A percentile compares a stretch with the other conserved stretches of the same genome.
Conservation (phyloP, 2,797 vertebrate species). For the Gymnoscopelus microlampas region DNA sequence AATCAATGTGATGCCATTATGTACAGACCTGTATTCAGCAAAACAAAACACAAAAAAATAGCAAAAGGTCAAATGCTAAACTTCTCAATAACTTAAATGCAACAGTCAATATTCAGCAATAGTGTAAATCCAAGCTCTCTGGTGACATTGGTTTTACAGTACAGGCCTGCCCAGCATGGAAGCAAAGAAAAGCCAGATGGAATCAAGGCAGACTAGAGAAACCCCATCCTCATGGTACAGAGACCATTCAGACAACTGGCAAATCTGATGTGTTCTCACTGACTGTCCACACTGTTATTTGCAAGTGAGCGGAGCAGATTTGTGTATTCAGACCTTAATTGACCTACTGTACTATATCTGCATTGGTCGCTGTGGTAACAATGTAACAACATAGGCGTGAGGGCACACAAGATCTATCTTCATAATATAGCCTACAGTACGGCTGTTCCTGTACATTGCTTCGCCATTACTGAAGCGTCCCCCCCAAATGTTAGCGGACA, state of each 20-base stretch:
- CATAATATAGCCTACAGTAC: too few relatives aligned
- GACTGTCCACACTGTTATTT: background rate
- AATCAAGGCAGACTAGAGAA: constrained; percentile 53
- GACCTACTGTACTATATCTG: too few relatives aligned
- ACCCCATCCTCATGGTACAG: constrained; percentile 36
- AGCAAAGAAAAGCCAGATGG: constrained; percentile 52
- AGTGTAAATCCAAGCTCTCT: constrained; percentile 59
- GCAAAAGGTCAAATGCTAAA: constrained; percentile 50
- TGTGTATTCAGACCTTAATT: too few relatives aligned
- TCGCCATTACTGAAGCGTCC: too few relatives aligned
- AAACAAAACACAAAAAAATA: constrained; percentile 33
- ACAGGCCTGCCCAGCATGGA: constrained; percentile 18
- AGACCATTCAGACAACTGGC: constrained; percentile 17
- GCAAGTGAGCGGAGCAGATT: background rate
- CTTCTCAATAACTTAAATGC: constrained; percentile 64
- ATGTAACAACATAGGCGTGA: too few relatives aligned
- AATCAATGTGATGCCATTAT: constrained; percentile 59
- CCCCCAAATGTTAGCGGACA: too few relatives aligned
- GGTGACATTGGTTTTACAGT: constrained; percentile 31
- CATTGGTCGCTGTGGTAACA: too few relatives aligned
- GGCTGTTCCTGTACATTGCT: too few relatives aligned
- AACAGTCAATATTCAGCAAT: constrained; percentile 77
- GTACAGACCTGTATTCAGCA: constrained; percentile 46
- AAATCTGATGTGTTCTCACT: too few relatives aligned
- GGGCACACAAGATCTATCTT: too few relatives aligned